Conservation (phyloP, 2,113 vertebrate genomes). For the Salminus brasiliensis region DNA sequence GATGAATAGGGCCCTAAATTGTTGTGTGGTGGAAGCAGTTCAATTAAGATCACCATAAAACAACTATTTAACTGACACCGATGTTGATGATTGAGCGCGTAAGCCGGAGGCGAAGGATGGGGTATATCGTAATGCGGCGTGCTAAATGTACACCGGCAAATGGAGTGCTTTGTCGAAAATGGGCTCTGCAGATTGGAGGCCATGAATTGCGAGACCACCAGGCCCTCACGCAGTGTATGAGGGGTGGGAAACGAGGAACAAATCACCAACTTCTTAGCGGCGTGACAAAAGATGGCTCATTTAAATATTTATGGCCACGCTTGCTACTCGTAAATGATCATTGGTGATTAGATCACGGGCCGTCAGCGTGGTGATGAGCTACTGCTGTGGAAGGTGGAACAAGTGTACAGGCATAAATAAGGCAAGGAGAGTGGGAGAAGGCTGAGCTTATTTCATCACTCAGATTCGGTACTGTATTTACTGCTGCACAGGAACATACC, state of each 20-base stretch:
- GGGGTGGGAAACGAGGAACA: constrained; percentile 51
- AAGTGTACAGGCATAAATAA: constrained; percentile 47
- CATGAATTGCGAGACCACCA: constrained; percentile 54
- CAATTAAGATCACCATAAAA: constrained; percentile 78
- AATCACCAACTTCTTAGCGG: constrained; percentile 57
- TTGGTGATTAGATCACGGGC: constrained; percentile 65
- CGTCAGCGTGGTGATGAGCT: constrained; percentile 60
- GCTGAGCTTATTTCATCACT: constrained; percentile 19
- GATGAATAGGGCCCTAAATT: constrained; percentile 71
- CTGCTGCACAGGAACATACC: background rate
- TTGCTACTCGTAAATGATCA: constrained; percentile 62
- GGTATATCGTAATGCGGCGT: constrained; percentile 47
- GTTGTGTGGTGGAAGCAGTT: constrained; percentile 69
- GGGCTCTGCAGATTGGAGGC: constrained; percentile 44
- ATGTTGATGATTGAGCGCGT: constrained; percentile 67
- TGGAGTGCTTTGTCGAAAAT: constrained; percentile 59
- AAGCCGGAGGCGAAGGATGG: constrained; percentile 50
- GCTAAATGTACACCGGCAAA: constrained; percentile 64
- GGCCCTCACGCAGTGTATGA: constrained; percentile 56
- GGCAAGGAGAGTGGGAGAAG: constrained; percentile 34
- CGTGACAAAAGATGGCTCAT: constrained; percentile 68
- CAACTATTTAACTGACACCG: constrained; percentile 74
- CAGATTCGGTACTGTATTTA: constrained; percentile 18
- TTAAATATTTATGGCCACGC: constrained; percentile 72
- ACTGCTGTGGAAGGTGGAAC: constrained; percentile 17